phyloP scores from a whole-genome alignment of 2,888 invertebrate genomes.

The Coleophora flavipennella region DNA sequence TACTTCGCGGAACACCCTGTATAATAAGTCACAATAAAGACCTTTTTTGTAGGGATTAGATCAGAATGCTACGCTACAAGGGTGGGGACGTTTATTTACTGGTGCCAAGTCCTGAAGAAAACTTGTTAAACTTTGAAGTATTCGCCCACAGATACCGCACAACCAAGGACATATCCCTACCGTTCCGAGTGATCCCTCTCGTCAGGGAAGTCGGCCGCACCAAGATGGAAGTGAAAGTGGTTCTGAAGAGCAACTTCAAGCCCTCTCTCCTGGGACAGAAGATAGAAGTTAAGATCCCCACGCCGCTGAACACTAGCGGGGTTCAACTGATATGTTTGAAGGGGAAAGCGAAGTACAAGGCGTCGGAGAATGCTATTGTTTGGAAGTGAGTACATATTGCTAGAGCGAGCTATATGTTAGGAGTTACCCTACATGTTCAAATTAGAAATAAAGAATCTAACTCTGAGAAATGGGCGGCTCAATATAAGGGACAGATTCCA shows the following conservation, averaged over 20 bases:
- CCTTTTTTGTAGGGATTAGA: no score
- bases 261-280: conserved; percentile 98
- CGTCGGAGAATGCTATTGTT: conserved; percentile 99
- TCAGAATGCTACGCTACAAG: no score
- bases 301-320: conserved; percentile 98
- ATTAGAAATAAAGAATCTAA: no score
- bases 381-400: conserved; percentile 85
- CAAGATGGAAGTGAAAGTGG: conserved; percentile 99
- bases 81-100: no score
- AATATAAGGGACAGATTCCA: no score
- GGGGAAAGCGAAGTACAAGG: conserved; percentile 99
- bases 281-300: conserved; percentile 99
- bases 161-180: conserved; percentile 99
- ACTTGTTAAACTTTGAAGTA: not conserved
- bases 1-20: no score
- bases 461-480: no score
- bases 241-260: conserved; percentile 99
- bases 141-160: conserved; percentile 86
- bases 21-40: no score
- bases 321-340: conserved; percentile 99
- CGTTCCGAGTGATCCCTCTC: conserved; percentile 98
- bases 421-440: no score
- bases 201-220: conserved; percentile 98
- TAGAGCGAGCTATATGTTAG: no score
- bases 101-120: not conserved